phyloP scores from a whole-genome alignment of 2,888 invertebrate genomes.

The Junonia oenone region DNA sequence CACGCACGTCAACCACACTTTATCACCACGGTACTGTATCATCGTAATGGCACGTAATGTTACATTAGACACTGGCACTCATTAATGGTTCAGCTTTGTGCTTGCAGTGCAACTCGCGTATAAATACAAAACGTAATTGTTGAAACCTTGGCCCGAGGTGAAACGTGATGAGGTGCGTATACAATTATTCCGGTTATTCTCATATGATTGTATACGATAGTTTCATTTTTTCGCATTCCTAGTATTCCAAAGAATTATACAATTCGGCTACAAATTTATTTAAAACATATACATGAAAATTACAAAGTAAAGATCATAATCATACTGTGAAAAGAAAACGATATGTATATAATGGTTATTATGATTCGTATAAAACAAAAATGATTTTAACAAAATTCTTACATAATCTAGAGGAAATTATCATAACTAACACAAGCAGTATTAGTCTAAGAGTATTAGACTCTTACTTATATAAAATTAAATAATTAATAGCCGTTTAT shows the following conservation, averaged over 20 bases:
- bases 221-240: conserved; percentile 10
- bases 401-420: too few relatives aligned
- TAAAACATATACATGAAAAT: too few relatives aligned
- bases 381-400: too few relatives aligned
- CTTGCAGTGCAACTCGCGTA: conserved; percentile 48
- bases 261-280: too few relatives aligned
- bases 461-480: too few relatives aligned
- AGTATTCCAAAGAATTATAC: conserved; percentile 24
- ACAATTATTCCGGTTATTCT: conserved; percentile 27
- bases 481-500: neutral
- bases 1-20: conserved; percentile 73
- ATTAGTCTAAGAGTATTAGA: too few relatives aligned
- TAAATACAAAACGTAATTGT: conserved; percentile 32
- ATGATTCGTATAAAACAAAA: too few relatives aligned
- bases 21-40: conserved; percentile 48
- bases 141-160: conserved; percentile 40
- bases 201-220: conserved; percentile 15
- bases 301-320: neutral
- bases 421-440: too few relatives aligned
- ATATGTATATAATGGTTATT: too few relatives aligned
- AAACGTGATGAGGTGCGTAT: conserved; percentile 41
- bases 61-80: conserved; percentile 46
- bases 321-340: neutral
- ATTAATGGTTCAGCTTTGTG: conserved; percentile 51
- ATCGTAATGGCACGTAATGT: conserved; percentile 46